Conservation (phyloP, 2,797 vertebrate genomes). For the Rhincodon typus region DNA sequence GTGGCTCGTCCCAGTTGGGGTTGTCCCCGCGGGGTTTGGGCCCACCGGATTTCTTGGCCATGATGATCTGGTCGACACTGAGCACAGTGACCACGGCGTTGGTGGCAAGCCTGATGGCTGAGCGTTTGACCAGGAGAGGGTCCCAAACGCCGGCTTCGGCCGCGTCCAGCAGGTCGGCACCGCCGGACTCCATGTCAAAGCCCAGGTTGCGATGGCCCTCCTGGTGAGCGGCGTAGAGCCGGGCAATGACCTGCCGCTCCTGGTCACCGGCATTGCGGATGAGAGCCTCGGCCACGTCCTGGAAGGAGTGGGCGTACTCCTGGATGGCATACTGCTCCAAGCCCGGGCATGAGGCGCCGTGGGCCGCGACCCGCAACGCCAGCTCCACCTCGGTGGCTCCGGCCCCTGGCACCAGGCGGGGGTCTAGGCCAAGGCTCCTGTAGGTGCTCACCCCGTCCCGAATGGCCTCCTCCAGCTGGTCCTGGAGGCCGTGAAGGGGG, state of each 20-base stretch:
- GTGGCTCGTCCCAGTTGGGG: slow-evolving; percentile 42
- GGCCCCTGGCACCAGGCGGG: slow-evolving; percentile 41
- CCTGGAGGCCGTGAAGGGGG: slow-evolving; percentile 42
- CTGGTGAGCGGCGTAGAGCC: slow-evolving; percentile 39
- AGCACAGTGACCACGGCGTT: slow-evolving; percentile 39
- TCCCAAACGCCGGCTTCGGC: slow-evolving; percentile 37
- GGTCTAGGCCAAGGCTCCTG: slow-evolving; percentile 40
- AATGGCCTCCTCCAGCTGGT: slow-evolving; percentile 43
- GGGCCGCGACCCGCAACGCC: slow-evolving; percentile 42
- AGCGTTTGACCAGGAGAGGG: slow-evolving; percentile 37
- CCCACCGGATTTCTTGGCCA: slow-evolving; percentile 42
- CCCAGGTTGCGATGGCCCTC: slow-evolving; percentile 41
- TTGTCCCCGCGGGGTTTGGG: slow-evolving; percentile 39
- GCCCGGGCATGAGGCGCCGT: slow-evolving; percentile 41
- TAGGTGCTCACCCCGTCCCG: slow-evolving; percentile 42
- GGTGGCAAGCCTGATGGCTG: slow-evolving; percentile 37
- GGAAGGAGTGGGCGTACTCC: slow-evolving; percentile 40
- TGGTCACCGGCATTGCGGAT: slow-evolving; percentile 38
- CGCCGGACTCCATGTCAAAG: slow-evolving; percentile 40
- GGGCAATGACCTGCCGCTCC: slow-evolving; percentile 23
- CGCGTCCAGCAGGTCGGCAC: background rate
- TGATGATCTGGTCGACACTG: slow-evolving; percentile 39
- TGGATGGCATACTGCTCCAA: slow-evolving; percentile 44
- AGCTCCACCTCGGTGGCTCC: slow-evolving; percentile 43
- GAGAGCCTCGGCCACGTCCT: slow-evolving; percentile 35